Percentiles rank a stretch among this genome's conserved stretches.
phyloP scores from a whole-genome alignment of 2,797 vertebrate species.

The Alauda arvensis region DNA sequence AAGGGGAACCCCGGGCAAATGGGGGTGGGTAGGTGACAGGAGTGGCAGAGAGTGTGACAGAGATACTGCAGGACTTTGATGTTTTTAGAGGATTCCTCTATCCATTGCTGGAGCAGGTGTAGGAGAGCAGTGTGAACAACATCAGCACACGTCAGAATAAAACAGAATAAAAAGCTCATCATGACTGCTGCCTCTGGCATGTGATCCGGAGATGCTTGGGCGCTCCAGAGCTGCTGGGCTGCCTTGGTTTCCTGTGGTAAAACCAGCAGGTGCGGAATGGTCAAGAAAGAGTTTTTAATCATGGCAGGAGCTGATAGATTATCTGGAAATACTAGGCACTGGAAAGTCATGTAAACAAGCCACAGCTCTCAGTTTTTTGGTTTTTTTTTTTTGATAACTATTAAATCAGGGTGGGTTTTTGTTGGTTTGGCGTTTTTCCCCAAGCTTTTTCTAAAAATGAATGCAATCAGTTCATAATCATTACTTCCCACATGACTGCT shows the following conservation, averaged over 20 bases:
- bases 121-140: accelerated
- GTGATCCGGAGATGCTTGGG: accelerated
- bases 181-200: neutral
- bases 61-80: neutral
- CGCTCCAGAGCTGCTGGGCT: neutral
- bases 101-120: neutral
- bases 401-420: neutral
- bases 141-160: neutral
- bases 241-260: neutral
- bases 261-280: neutral
- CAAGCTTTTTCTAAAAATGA: neutral
- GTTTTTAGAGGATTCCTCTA: neutral
- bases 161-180: neutral
- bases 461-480: accelerated
- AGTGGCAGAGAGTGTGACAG: neutral
- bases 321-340: neutral
- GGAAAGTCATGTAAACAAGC: neutral
- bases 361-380: neutral
- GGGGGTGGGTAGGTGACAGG: accelerated
- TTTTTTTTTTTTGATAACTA: neutral
- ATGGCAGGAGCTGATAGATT: neutral
- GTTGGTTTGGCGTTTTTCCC: neutral
- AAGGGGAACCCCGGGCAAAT: neutral
- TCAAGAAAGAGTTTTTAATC: neutral
- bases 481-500: neutral